These are phyloP conservation scores for Desoria tigrina DNA, from an alignment of 2,888 invertebrate species.

Conservation along the genomic window DNA sequence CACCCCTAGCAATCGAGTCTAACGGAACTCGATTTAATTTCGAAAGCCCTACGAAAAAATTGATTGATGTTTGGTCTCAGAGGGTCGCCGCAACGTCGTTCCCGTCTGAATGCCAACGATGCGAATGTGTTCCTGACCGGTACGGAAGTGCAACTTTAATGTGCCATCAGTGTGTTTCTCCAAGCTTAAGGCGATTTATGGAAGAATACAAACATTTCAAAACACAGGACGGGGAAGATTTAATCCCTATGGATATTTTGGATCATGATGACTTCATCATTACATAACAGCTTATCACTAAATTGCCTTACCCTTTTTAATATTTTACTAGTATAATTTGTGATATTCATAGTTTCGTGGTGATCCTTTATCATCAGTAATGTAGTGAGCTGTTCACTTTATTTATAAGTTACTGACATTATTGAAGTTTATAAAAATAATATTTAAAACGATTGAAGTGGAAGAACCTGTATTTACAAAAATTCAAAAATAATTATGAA, in stretches of 20 bases:
- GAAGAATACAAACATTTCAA: constrained; percentile 51
- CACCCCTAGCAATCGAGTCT: constrained; percentile 57
- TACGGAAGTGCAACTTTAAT: constrained; percentile 56
- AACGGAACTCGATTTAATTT: constrained; percentile 57
- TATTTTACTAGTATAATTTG: too few relatives aligned
- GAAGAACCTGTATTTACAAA: too few relatives aligned
- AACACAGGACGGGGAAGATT: constrained; percentile 38
- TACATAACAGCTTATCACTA: too few relatives aligned
- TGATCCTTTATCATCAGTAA: too few relatives aligned
- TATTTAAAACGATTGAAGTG: too few relatives aligned
- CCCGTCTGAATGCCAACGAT: constrained; percentile 58
- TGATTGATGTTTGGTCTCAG: constrained; percentile 56
- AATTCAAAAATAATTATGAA: too few relatives aligned
- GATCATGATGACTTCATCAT: constrained; percentile 11
- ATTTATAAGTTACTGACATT: too few relatives aligned
- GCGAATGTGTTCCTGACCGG: constrained; percentile 58
- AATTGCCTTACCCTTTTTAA: too few relatives aligned
- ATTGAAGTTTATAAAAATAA: too few relatives aligned
- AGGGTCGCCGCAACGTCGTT: constrained; percentile 55
- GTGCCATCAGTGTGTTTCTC: constrained; percentile 57
- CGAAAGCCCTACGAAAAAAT: constrained; percentile 55
- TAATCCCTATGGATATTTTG: constrained; percentile 3
- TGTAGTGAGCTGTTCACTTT: too few relatives aligned
- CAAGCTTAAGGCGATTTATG: constrained; percentile 54
- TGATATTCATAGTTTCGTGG: too few relatives aligned